A percentile compares a stretch with the other conserved stretches of the same genome.
phyloP scores from a whole-genome alignment of 2,888 invertebrate species.

The Rugalucina vietnamica region DNA sequence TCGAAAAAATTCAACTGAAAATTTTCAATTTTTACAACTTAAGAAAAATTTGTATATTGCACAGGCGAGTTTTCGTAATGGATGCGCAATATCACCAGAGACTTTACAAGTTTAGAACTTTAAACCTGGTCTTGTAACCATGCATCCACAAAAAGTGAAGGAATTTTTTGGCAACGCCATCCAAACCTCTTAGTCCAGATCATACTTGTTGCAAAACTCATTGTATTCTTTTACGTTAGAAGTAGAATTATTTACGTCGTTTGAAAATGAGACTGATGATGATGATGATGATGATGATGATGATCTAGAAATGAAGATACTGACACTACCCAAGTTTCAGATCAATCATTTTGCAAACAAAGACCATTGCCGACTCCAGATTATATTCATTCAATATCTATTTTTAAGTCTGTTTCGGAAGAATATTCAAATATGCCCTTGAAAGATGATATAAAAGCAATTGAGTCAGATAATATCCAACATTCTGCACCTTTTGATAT shows the following conservation, averaged over 20 bases:
- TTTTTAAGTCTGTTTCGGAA: background rate
- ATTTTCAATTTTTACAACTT: too few relatives aligned
- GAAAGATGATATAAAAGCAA: background rate
- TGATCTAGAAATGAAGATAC: background rate
- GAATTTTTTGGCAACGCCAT: background rate
- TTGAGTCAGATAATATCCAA: background rate
- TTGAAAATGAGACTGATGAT: constrained; percentile 2
- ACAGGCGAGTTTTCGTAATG: too few relatives aligned
- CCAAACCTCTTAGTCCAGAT: background rate
- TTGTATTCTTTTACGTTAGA: background rate
- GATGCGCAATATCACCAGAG: constrained; percentile 25
- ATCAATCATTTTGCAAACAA: background rate
- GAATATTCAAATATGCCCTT: background rate
- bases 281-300: background rate
- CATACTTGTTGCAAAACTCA: constrained; percentile 1
- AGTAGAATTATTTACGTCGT: background rate
- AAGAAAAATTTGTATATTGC: too few relatives aligned
- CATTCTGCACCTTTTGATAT: background rate
- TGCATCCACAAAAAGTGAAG: background rate
- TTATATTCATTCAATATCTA: background rate
- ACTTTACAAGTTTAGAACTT: constrained; percentile 32
- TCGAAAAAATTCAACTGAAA: too few relatives aligned
- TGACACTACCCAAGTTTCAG: background rate
- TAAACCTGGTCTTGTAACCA: constrained; percentile 18
- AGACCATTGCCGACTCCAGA: background rate